Percentiles rank a stretch among this genome's conserved stretches.
These are phyloP conservation scores for Amia ocellicauda DNA, from an alignment of 2,113 vertebrate genomes.

Conservation along the genomic window DNA sequence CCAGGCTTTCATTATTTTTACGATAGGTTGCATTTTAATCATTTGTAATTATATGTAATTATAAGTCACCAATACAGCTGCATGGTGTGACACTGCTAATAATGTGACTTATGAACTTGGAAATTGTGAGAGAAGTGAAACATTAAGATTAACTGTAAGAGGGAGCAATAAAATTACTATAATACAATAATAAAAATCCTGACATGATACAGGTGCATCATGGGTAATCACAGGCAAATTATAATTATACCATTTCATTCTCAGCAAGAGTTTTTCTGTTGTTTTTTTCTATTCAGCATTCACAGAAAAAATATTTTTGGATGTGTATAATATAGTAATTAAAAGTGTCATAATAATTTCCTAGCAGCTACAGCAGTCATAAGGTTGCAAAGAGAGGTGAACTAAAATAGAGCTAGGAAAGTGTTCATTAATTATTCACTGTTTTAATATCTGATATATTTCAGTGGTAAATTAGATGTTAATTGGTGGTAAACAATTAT, in stretches of 20 bases:
- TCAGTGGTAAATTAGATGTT: neutral
- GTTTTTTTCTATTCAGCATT: constrained; percentile 16
- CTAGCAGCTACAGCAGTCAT: neutral
- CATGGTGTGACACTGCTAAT: constrained; percentile 23
- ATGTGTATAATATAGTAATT: constrained; percentile 35
- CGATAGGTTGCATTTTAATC: constrained; percentile 47
- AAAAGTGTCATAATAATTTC: constrained; percentile 30
- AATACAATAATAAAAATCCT: neutral
- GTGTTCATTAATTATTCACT: neutral
- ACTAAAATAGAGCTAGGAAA: neutral
- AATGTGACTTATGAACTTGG: constrained; percentile 8
- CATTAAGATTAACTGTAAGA: constrained; percentile 23
- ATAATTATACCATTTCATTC: constrained; percentile 25
- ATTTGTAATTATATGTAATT: constrained; percentile 53
- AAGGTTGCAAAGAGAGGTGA: neutral
- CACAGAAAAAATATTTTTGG: constrained; percentile 24
- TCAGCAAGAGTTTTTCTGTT: constrained; percentile 21
- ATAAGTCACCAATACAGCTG: constrained; percentile 33
- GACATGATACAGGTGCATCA: neutral
- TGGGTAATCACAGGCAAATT: constrained; percentile 14
- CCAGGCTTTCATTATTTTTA: constrained; percentile 32
- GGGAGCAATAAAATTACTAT: constrained; percentile 10
- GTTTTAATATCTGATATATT: neutral
- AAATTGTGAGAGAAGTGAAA: constrained; percentile 5
- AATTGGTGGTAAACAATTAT: neutral